Evolutionary conservation across 2,888 invertebrate genomes (phyloP).

Genomic region (Thereva unica): DNA sequence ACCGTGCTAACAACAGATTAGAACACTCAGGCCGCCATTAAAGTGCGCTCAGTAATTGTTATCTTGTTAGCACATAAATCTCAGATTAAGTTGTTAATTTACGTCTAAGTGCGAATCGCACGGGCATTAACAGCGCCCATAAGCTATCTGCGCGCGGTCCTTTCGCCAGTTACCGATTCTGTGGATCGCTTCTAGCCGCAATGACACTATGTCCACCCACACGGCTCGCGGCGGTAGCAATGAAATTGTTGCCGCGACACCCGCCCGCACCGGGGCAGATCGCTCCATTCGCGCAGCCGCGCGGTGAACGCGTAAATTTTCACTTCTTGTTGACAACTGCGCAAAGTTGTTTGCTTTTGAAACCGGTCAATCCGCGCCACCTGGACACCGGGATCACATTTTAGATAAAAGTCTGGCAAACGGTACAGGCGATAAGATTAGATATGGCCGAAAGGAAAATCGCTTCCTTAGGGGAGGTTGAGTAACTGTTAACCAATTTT

Average conservation of each 20-base stretch:
- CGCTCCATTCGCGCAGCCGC: neutral
- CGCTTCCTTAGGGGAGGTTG: too few species aligned
- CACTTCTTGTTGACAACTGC: slow-evolving; percentile 28
- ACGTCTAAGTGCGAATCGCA: slow-evolving; percentile 23
- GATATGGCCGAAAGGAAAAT: too few species aligned
- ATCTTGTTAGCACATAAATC: slow-evolving; percentile 34
- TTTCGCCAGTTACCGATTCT: neutral
- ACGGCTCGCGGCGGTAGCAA: slow-evolving; percentile 12
- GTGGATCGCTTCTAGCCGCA: slow-evolving; percentile 9
- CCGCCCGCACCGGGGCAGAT: slow-evolving; percentile 1
- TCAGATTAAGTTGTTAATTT: slow-evolving; percentile 35
- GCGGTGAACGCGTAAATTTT: slow-evolving; percentile 31
- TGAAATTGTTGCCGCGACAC: neutral
- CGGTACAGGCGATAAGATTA: too few species aligned
- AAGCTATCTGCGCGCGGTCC: neutral
- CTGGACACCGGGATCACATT: too few species aligned
- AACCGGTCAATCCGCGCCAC: neutral
- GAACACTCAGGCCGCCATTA: slow-evolving; percentile 14
- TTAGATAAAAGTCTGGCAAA: too few species aligned
- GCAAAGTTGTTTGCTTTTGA: slow-evolving; percentile 13
- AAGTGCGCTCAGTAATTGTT: slow-evolving; percentile 21
- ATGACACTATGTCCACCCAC: slow-evolving; percentile 21
- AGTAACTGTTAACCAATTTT: too few species aligned
- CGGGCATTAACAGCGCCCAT: slow-evolving; percentile 3
- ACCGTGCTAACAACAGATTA: slow-evolving; percentile 6